phyloP scores from a whole-genome alignment of 2,797 vertebrate species.

The Melanitta fusca region DNA sequence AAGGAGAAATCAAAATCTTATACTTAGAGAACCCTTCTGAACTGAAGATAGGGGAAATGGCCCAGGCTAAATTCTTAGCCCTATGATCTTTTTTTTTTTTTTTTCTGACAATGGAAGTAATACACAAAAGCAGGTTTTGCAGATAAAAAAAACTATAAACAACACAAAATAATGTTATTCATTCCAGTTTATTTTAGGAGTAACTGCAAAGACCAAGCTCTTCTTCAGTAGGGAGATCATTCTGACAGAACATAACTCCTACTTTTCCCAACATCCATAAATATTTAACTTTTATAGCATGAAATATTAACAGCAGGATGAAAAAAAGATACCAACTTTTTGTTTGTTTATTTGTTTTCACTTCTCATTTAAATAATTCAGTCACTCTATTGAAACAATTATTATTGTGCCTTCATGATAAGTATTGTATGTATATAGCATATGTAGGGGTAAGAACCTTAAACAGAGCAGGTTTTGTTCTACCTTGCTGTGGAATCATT shows the following conservation, averaged over 20 bases:
- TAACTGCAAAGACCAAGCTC: background rate
- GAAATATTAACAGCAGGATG: background rate
- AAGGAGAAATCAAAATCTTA: background rate
- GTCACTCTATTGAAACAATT: background rate
- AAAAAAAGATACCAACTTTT: background rate
- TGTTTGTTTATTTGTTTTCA: background rate
- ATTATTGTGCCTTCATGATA: background rate
- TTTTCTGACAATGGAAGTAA: background rate
- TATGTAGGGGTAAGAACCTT: background rate
- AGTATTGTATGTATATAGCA: accelerated
- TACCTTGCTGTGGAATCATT: background rate
- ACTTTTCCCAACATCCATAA: background rate
- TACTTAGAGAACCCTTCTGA: background rate
- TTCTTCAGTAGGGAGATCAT: background rate
- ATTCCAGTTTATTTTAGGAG: background rate
- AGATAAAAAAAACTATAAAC: background rate
- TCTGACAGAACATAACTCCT: conserved; percentile 14
- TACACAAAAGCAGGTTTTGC: background rate
- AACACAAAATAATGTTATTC: background rate
- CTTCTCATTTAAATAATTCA: background rate
- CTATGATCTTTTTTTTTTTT: background rate
- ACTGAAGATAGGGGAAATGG: background rate
- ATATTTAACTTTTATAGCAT: conserved; percentile 28
- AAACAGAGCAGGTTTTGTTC: background rate
- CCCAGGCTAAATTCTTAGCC: background rate